Evolutionary conservation across 1,140 invertebrate genomes (phyloP), one percentile per base, ranked within the genome.

Genomic region (Helicoverpa zea): DNA sequence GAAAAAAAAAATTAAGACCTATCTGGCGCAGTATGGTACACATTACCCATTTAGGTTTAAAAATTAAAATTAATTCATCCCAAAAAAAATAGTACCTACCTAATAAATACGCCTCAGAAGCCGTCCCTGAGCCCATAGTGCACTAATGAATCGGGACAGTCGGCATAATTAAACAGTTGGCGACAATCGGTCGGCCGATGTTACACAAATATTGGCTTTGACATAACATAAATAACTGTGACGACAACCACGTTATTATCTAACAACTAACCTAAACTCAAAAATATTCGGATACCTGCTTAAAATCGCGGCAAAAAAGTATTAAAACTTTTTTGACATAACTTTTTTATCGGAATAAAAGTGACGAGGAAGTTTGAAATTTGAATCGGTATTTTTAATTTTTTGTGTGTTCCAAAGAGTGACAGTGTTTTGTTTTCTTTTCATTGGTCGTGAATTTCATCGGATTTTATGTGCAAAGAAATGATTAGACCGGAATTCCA

Each of bases 151-250:
- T 93, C 91, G 90, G 92, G 91, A 92, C 90, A 83, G 82, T 76
- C 88, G 87, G 87, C 86, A 93, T 92, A 93, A 94, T 94, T 93
- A 94, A 94, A 89, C 89, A 91, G 90, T 93, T 92, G 88, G 91
- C 90, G 90, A 91, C 90, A 88, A 89, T 86, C 87, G 83, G 58
- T 83, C 87, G 80, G 35, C 70, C 88, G 83, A 86, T 86, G 87
- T 88, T 79, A 88, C 89, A 87, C 83, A 89, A 91, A 86, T 80
- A 84, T 81, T 82, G 82, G 59, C 64, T 79, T 29, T 76, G 64
- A 80, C 77, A 79, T 51, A 75, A 80, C 47, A 79, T 23, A 49
- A 18, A 29, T 51, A 14, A 13, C 58, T 14, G 63, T 79, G 63
- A 79, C 76, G 30, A 70, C 64, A 79, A 3, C 43, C 2, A 43